Evolutionary conservation across 2,888 invertebrate genomes (phyloP).

Genomic region (Stramonita haemastoma): DNA sequence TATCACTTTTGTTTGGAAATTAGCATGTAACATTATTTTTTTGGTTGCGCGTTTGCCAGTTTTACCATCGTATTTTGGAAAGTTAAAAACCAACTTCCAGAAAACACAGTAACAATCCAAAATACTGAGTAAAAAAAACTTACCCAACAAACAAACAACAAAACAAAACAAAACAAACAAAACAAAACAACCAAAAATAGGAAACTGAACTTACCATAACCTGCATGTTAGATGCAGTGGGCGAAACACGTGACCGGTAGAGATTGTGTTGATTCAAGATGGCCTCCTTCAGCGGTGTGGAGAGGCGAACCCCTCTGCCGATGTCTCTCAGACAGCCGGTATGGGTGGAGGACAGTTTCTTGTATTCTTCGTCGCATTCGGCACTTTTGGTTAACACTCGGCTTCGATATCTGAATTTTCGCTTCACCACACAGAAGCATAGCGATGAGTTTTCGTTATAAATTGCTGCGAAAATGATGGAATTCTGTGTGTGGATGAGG

Average conservation of each 20-base stretch:
- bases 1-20: too few species aligned
- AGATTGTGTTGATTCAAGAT: conserved; percentile 26
- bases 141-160: too few species aligned
- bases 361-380: background rate
- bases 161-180: too few species aligned
- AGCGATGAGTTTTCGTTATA: too few species aligned
- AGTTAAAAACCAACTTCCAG: too few species aligned
- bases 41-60: too few species aligned
- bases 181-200: too few species aligned
- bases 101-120: too few species aligned
- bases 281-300: background rate
- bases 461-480: too few species aligned
- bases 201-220: conserved; percentile 19
- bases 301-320: background rate
- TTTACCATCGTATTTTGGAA: too few species aligned
- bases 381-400: background rate
- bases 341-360: background rate
- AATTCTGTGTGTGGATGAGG: background rate
- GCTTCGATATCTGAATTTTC: background rate
- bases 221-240: conserved; percentile 38
- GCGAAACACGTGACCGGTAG: conserved; percentile 31
- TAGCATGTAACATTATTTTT: too few species aligned
- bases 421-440: background rate
- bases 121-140: too few species aligned
- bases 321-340: conserved; percentile 29